Conservation (phyloP, 2,888 invertebrate genomes). For the Nowickia ferox region DNA sequence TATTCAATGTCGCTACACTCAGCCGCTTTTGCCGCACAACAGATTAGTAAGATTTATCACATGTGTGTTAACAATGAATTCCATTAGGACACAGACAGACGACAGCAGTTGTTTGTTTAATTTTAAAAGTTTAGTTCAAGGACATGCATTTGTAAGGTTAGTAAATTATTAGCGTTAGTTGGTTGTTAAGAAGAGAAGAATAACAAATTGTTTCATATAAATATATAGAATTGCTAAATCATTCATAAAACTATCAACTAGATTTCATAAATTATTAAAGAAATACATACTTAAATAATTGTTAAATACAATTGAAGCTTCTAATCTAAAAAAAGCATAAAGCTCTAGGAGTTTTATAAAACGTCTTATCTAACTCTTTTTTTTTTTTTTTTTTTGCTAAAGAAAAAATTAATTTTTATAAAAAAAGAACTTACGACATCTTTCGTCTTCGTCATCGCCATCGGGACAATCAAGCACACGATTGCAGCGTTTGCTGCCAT, state of each 20-base stretch:
- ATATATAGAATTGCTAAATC: not conserved
- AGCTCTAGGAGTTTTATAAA: slow-evolving; percentile 12
- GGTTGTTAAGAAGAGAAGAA: not conserved
- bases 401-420: not conserved
- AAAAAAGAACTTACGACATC: slow-evolving; percentile 81
- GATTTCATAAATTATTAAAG: slow-evolving; percentile 4
- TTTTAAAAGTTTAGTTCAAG: slow-evolving; percentile 45
- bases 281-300: slow-evolving; percentile 50
- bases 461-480: slow-evolving; percentile 85
- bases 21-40: slow-evolving; percentile 76
- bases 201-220: not conserved
- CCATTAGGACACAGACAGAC: not conserved
- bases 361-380: not conserved
- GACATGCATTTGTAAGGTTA: slow-evolving; percentile 68
- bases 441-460: slow-evolving; percentile 85
- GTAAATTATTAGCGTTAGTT: slow-evolving; percentile 10
- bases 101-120: slow-evolving; percentile 28
- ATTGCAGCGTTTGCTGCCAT: slow-evolving; percentile 84
- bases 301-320: slow-evolving; percentile 44
- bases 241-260: slow-evolving; percentile 13
- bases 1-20: slow-evolving; percentile 81
- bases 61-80: slow-evolving; percentile 11
- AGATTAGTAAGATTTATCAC: slow-evolving; percentile 68
- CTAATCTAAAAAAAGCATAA: not conserved
- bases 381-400: slow-evolving; percentile 11